phyloP scores from a whole-genome alignment of 2,797 vertebrate genomes.

The Brachymystax lenok region DNA sequence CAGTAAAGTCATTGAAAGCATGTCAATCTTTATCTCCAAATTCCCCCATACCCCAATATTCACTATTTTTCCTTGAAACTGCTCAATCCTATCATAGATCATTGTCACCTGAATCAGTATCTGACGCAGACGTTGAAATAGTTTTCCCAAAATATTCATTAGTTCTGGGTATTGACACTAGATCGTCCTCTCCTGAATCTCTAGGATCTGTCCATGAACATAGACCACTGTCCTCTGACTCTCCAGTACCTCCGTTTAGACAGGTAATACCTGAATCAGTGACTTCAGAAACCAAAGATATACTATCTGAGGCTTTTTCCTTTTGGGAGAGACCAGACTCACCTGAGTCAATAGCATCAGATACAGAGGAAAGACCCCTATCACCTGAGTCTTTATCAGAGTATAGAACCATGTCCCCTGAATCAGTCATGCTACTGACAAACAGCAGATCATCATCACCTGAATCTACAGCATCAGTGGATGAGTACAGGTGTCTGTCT shows the following conservation, averaged over 20 bases:
- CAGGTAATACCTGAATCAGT: slow-evolving; percentile 20
- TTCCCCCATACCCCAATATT: slow-evolving; percentile 33
- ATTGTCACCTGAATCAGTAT: slow-evolving; percentile 40
- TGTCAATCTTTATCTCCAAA: slow-evolving; percentile 32
- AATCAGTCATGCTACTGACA: slow-evolving; percentile 9
- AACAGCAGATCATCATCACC: slow-evolving; percentile 11
- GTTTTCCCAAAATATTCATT: slow-evolving; percentile 13
- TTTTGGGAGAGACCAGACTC: slow-evolving; percentile 36
- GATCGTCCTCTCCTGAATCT: slow-evolving; percentile 54
- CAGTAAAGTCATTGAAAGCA: slow-evolving; percentile 20
- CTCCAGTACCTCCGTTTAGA: slow-evolving; percentile 41
- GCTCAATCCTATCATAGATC: background rate
- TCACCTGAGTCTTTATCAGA: slow-evolving; percentile 23
- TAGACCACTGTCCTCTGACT: slow-evolving; percentile 46
- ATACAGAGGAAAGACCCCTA: slow-evolving; percentile 17
- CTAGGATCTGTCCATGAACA: slow-evolving; percentile 37
- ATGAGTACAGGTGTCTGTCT: slow-evolving; percentile 31
- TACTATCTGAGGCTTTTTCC: slow-evolving; percentile 26
- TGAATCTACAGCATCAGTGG: slow-evolving; percentile 25
- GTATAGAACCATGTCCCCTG: slow-evolving; percentile 26
- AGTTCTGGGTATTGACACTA: slow-evolving; percentile 14
- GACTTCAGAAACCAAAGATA: background rate
- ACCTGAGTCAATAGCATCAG: slow-evolving; percentile 22
- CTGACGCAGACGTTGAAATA: slow-evolving; percentile 32
- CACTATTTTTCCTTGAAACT: slow-evolving; percentile 12